Evolutionary conservation across 2,797 vertebrate species (phyloP).

Genomic region (Typhlichthys subterraneus): DNA sequence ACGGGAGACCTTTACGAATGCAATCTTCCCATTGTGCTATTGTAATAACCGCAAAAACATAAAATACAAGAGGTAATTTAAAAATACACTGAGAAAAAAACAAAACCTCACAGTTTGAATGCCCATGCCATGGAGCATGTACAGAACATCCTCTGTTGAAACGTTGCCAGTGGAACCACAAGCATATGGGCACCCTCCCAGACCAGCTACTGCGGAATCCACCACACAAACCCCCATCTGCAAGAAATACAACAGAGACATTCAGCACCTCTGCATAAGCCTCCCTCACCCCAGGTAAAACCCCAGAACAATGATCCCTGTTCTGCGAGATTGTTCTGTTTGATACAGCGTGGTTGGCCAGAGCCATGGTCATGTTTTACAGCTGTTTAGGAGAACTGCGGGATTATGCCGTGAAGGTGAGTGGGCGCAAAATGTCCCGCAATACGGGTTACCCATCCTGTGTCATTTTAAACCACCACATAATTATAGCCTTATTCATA

Average conservation of each 20-base stretch:
- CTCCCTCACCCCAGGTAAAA: slow-evolving; percentile 44
- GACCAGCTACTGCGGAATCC: slow-evolving; percentile 91
- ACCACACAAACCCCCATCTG: slow-evolving; percentile 97
- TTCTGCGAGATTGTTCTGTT: slow-evolving; percentile 57
- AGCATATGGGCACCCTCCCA: slow-evolving; percentile 95
- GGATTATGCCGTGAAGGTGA: slow-evolving; percentile 57
- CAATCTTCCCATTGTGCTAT: slow-evolving; percentile 27
- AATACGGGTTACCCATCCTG: slow-evolving; percentile 71
- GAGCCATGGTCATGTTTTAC: slow-evolving; percentile 58
- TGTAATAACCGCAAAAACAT: slow-evolving; percentile 25
- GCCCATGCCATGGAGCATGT: slow-evolving; percentile 94
- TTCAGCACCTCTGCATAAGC: slow-evolving; percentile 41
- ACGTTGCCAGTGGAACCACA: slow-evolving; percentile 93
- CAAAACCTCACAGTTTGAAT: slow-evolving; percentile 87
- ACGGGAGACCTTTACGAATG: slow-evolving; percentile 51
- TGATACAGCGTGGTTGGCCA: slow-evolving; percentile 42
- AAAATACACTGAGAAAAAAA: slow-evolving; percentile 50
- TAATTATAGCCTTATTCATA: slow-evolving; percentile 64
- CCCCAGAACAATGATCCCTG: slow-evolving; percentile 67
- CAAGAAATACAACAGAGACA: slow-evolving; percentile 60
- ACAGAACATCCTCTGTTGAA: slow-evolving; percentile 95
- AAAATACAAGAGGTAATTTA: background rate
- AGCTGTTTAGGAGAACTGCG: slow-evolving; percentile 60
- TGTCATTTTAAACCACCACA: slow-evolving; percentile 63
- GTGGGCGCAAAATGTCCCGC: slow-evolving; percentile 67